Percentiles rank a stretch among this genome's conserved stretches.
These are phyloP conservation scores for Adrianichthys oophorus DNA, from an alignment of 2,797 vertebrate genomes.

Conservation along the genomic window DNA sequence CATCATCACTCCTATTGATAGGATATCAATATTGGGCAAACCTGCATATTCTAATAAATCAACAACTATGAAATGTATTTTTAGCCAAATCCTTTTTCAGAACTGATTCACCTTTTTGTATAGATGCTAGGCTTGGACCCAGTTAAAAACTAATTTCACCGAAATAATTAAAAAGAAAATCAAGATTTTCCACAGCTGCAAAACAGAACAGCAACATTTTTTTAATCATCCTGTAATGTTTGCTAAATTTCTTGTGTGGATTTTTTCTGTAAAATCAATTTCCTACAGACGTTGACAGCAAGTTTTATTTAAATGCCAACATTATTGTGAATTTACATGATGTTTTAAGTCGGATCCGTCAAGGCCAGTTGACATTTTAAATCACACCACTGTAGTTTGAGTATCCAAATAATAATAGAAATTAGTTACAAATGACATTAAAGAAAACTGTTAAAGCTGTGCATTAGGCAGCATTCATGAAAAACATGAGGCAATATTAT, in stretches of 20 bases:
- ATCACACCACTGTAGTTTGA: neutral
- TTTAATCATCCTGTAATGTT: neutral
- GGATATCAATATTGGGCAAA: slow-evolving; percentile 83
- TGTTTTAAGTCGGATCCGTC: too few relatives aligned
- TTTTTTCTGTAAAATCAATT: neutral
- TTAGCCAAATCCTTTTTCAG: slow-evolving; percentile 64
- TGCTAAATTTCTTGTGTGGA: neutral
- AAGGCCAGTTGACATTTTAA: neutral
- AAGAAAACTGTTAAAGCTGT: too few relatives aligned
- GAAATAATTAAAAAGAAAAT: neutral
- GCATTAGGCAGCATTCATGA: too few relatives aligned
- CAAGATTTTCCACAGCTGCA: neutral
- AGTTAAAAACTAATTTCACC: neutral
- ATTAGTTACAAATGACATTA: too few relatives aligned
- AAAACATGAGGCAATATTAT: too few relatives aligned
- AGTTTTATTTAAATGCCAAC: too few relatives aligned
- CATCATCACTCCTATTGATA: slow-evolving; percentile 71
- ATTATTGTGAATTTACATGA: too few relatives aligned
- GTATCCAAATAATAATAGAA: too few relatives aligned
- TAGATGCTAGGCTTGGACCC: neutral
- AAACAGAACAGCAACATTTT: neutral
- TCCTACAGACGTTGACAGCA: too few relatives aligned
- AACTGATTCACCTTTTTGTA: neutral
- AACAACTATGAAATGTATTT: slow-evolving; percentile 46
- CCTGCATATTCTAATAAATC: slow-evolving; percentile 86